Percentiles rank a stretch among this genome's conserved stretches.
phyloP scores from a whole-genome alignment of 2,113 vertebrate species.

The Passer montanus region DNA sequence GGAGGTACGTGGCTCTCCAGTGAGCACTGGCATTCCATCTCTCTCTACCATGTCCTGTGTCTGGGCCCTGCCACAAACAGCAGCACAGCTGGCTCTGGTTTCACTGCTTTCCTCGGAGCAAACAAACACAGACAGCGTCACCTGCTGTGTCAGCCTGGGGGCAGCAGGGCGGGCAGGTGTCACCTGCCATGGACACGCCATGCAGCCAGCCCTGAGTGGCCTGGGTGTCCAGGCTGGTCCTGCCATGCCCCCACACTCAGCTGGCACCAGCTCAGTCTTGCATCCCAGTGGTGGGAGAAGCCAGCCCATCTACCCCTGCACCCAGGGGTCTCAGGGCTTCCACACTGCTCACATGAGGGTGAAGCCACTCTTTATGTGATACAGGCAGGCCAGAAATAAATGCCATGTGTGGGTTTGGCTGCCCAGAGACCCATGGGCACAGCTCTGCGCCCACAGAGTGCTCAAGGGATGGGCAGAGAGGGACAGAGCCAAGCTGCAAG shows the following conservation, averaged over 20 bases:
- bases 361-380: neutral
- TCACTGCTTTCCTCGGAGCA: constrained; percentile 18
- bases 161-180: neutral
- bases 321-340: neutral
- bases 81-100: neutral
- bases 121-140: neutral
- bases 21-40: fast-evolving
- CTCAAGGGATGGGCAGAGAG: neutral
- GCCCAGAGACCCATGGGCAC: fast-evolving
- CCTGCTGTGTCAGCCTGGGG: fast-evolving
- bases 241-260: fast-evolving
- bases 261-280: neutral
- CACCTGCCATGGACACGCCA: fast-evolving
- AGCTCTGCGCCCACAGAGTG: fast-evolving
- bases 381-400: neutral
- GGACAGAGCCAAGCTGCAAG: neutral
- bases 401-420: fast-evolving
- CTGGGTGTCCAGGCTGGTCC: neutral
- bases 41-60: neutral
- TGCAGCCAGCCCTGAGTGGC: fast-evolving
- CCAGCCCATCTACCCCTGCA: fast-evolving
- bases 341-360: fast-evolving
- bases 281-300: neutral
- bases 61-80: neutral
- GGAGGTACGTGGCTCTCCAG: neutral